phyloP scores from a whole-genome alignment of 2,888 invertebrate species.

The Drosophila demipolita region DNA sequence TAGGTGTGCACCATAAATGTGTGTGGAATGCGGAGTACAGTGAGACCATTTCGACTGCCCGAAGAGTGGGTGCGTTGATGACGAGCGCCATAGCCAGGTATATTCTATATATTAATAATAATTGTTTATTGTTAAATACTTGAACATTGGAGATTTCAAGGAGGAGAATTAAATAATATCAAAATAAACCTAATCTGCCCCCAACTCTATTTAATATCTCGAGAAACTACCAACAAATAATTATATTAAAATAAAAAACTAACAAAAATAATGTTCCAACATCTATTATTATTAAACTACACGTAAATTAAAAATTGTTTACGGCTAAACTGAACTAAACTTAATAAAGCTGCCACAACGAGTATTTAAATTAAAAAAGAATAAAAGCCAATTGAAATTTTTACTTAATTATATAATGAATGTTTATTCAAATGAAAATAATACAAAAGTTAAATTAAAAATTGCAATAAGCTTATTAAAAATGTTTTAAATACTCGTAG shows the following conservation, averaged over 20 bases:
- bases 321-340: background rate
- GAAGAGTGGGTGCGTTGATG: constrained; percentile 87
- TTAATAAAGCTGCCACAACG: constrained; percentile 41
- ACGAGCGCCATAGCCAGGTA: constrained; percentile 87
- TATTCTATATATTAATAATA: constrained; percentile 67
- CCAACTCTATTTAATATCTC: background rate
- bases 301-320: background rate
- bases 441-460: constrained; percentile 51
- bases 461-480: constrained; percentile 36
- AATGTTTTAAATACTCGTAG: constrained; percentile 72
- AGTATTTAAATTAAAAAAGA: constrained; percentile 57
- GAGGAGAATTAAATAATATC: too few species aligned
- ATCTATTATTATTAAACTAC: too few species aligned
- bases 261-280: background rate
- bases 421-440: constrained; percentile 65
- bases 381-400: constrained; percentile 43
- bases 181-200: too few species aligned
- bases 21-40: constrained; percentile 92
- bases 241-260: background rate
- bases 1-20: constrained; percentile 99
- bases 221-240: background rate
- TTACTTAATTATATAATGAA: constrained; percentile 23
- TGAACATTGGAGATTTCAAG: background rate
- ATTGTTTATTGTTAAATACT: background rate
- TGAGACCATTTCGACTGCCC: constrained; percentile 85